Base-by-base conservation (phyloP, 2,113 vertebrate genomes). In the Falco punctatus region DNA sequence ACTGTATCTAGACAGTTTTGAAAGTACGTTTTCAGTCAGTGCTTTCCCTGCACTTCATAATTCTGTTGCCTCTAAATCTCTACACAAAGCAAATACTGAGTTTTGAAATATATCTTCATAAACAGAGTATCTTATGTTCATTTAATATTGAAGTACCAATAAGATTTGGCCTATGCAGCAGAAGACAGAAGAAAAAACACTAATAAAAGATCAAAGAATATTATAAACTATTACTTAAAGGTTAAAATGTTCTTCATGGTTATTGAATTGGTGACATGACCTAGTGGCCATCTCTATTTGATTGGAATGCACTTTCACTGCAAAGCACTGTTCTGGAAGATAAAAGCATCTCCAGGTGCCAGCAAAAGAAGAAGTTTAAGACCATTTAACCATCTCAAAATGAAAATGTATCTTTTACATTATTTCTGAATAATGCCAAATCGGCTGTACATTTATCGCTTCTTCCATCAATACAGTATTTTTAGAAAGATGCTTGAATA, bases 101-200 rank as follows among this genome's bases (percentile, higher is more conserved):
- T 86, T 96, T 74, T 70, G 3, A 65, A 91, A 81, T 49, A 30
- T 62, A 3, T 82, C 44, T 94, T 96, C 92, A 83, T 91, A 92
- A 96, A 83, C 32, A 75, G 38, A 61, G 15, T 40, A 74, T 65
- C 18, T 81, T 87, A 49, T 21, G 52, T 73, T 93, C 19, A 33
- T 87, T 96, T 94, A 86, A 66, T 87, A 96, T 92, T 71, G 96
- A 97, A 97, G 94, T 94, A 42, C 7, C 40, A 90, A 38, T 79
- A 70, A 81, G 7, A 51, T 92, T 75, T 86, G 75, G 7, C 55
- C 73, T 64, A 57, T 49, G 48, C 13, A 54, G 26, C 15, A 95
- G n/a, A 77, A 67, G 12, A 18, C 17, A 88, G 61, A 59, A 46
- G 4, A 44, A 92, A 12, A 81, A 67, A 49, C 30, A 86, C 10